Percentiles rank a stretch among this genome's conserved stretches.
These are phyloP conservation scores for Chydorus sphaericus DNA, from an alignment of 2,888 invertebrate genomes.

Conservation along the genomic window DNA sequence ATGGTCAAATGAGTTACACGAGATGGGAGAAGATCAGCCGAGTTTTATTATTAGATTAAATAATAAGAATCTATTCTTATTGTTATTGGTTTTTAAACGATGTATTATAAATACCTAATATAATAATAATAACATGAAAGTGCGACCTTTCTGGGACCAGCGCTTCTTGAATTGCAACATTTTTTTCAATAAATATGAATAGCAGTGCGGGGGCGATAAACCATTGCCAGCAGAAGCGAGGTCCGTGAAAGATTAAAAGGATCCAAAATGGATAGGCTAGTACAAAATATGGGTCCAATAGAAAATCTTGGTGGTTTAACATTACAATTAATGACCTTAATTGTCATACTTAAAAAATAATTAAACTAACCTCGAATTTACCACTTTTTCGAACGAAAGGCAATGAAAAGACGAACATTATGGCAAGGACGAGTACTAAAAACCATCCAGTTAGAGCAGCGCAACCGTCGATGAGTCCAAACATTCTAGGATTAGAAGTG, in stretches of 20 bases:
- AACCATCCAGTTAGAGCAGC: constrained; percentile 77
- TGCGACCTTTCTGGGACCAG: too few species aligned
- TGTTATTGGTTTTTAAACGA: too few species aligned
- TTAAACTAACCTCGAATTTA: constrained; percentile 83
- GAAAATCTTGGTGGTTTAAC: too few species aligned
- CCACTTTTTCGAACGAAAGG: constrained; percentile 74
- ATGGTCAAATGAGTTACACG: constrained; percentile 83
- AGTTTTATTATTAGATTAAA: too few species aligned
- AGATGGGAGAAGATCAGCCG: constrained; percentile 68
- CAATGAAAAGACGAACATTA: constrained; percentile 73
- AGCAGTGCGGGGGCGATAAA: too few species aligned
- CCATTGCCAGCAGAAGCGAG: constrained; percentile 95
- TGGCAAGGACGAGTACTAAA: constrained; percentile 48
- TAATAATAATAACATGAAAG: too few species aligned
- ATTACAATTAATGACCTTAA: too few species aligned
- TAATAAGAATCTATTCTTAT: too few species aligned
- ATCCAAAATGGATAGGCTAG: constrained; percentile 77
- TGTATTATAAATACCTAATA: too few species aligned
- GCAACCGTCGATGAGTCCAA: constrained; percentile 62
- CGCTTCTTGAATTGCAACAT: too few species aligned
- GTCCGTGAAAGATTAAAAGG: constrained; percentile 70
- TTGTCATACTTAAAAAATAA: too few species aligned
- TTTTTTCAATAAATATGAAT: too few species aligned
- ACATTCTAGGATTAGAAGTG: constrained; percentile 53
- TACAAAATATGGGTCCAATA: constrained; percentile 88